Evolutionary conservation across 2,113 vertebrate species (phyloP).

Genomic region (Neotoma lepida): DNA sequence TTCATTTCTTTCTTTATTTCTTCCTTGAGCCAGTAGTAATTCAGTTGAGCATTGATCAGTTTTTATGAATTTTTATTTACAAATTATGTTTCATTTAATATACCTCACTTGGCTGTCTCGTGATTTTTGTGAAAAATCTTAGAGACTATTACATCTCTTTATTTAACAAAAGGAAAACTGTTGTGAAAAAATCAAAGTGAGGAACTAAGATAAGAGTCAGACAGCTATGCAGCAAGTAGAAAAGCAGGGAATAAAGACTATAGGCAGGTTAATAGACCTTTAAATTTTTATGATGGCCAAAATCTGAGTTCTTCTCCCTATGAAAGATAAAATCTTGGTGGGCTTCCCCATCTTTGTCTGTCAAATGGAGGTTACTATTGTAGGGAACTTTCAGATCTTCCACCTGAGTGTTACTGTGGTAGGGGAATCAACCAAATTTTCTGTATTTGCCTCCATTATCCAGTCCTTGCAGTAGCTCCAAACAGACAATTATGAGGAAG

Average conservation of each 20-base stretch:
- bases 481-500: background rate
- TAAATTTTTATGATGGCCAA: background rate
- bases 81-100: background rate
- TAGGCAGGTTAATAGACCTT: background rate
- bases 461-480: background rate
- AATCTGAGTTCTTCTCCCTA: background rate
- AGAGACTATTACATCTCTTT: background rate
- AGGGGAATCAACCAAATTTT: background rate
- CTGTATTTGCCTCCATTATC: background rate
- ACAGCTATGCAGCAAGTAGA: background rate
- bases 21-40: too few relatives aligned
- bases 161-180: background rate
- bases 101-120: background rate
- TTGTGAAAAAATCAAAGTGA: background rate
- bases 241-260: background rate
- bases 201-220: background rate
- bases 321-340: background rate
- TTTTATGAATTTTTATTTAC: background rate
- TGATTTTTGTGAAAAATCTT: background rate
- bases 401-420: background rate
- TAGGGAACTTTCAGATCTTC: background rate
- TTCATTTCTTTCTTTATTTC: too few relatives aligned
- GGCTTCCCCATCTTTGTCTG: background rate
- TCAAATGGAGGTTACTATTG: background rate
- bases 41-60: too few relatives aligned